Evolutionary conservation across 2,888 invertebrate species (phyloP), one percentile per base, ranked within the genome.

Genomic region (Carabus problematicus): DNA sequence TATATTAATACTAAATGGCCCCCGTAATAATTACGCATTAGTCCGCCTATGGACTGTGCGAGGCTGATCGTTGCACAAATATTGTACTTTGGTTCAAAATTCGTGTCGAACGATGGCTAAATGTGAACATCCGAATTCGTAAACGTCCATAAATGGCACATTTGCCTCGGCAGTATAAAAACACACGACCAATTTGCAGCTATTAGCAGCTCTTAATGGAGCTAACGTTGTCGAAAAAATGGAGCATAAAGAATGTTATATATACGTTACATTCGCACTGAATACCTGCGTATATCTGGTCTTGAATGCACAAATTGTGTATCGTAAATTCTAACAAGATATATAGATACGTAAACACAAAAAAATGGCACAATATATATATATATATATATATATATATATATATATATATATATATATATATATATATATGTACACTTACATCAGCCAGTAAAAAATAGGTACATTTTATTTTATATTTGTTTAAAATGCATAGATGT

Each of bases 91-190:
- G 52, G 52, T 52, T 14, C 6, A 19, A 52, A 49, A 52, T 18
- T 52, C 16, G 19, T 19, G 52, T 52, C 16, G 45, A 12, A 45
- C 14, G 14, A 12, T 29, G 29, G 3, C 29, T 29, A 29, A 29
- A 29, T 29, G 29, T 14, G 45, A 3, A 45, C 54, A 55, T 55
- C 18, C 43, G 56, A 64, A 64, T 64, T 64, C 55, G 56, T 64
- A 64, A 64, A 64, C 56, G 56, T 39, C n/a, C 43, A 64, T 64
- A 64, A 64, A 64, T 56, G 64, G 64, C 56, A 45, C 64, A 64
- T 64, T 64, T 64, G 45, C 43, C 64, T 40, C 42, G 18, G 55
- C n/a, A 43, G 29, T 54, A 64, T 64, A 64, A 64, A 64, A 64
- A 64, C 56, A 55, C 56, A 64, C 45, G 64, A 56, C 45, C 64